A percentile compares a stretch with the other conserved stretches of the same genome.
Conservation (phyloP, 2,888 invertebrate genomes). For the Melanostoma mellinum region DNA sequence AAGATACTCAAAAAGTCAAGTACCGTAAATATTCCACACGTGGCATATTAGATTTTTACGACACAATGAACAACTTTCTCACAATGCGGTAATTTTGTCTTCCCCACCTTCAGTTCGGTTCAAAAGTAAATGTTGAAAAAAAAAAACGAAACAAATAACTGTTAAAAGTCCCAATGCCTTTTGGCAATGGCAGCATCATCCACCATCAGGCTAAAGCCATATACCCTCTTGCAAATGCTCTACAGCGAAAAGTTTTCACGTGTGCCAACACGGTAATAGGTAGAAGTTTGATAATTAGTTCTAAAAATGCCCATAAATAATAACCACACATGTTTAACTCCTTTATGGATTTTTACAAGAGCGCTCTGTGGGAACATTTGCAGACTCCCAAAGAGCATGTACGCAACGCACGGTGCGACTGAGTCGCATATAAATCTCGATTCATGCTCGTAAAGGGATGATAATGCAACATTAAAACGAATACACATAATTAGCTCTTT, state of each 20-base stretch:
- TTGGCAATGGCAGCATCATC: constrained; percentile 38
- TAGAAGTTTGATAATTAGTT: constrained; percentile 79
- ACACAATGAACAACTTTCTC: constrained; percentile 46
- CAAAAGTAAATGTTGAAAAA: constrained; percentile 43
- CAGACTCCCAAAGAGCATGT: constrained; percentile 64
- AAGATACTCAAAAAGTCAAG: constrained; percentile 78
- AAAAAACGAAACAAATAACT: constrained; percentile 37
- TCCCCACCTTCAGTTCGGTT: constrained; percentile 13
- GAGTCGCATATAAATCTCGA: constrained; percentile 65
- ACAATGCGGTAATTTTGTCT: constrained; percentile 43
- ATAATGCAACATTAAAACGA: constrained; percentile 71
- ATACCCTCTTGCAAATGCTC: constrained; percentile 71
- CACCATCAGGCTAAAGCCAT: constrained; percentile 8
- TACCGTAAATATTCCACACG: constrained; percentile 78
- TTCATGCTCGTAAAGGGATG: constrained; percentile 62
- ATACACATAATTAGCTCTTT: constrained; percentile 70
- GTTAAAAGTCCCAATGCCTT: constrained; percentile 60
- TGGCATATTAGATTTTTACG: constrained; percentile 67
- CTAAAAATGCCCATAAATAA: constrained; percentile 80
- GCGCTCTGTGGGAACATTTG: constrained; percentile 65
- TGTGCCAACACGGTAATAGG: constrained; percentile 67
- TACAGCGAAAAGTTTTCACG: constrained; percentile 75
- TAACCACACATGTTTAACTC: constrained; percentile 79
- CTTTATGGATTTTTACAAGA: constrained; percentile 69
- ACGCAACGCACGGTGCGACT: constrained; percentile 47